These are phyloP conservation scores for Luperina testacea DNA, from an alignment of 2,888 invertebrate genomes.

Conservation along the genomic window DNA sequence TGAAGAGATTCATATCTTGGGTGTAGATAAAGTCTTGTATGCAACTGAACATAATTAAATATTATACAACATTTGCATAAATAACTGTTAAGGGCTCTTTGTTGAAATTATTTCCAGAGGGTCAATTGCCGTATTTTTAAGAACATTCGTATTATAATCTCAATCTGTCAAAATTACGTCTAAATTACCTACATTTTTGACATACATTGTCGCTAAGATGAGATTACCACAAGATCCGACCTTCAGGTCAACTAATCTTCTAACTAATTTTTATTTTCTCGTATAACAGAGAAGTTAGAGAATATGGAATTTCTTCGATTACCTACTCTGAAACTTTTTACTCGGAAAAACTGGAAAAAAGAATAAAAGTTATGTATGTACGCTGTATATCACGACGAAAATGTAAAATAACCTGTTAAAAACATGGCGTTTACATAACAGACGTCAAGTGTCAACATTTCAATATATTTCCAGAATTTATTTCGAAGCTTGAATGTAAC, in stretches of 20 bases:
- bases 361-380: not conserved
- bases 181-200: not conserved
- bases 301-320: not conserved
- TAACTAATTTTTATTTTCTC: too few relatives aligned
- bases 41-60: too few relatives aligned
- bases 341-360: not conserved
- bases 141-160: not conserved
- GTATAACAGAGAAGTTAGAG: not conserved
- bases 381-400: not conserved
- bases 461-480: constrained; percentile 9
- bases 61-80: too few relatives aligned
- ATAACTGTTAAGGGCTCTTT: not conserved
- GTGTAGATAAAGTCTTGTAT: too few relatives aligned
- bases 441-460: not conserved
- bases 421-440: not conserved
- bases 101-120: not conserved
- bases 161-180: not conserved
- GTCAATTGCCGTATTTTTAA: not conserved
- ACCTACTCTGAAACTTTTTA: not conserved
- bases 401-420: not conserved
- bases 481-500: constrained; percentile 12
- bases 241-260: too few relatives aligned
- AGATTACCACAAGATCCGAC: too few relatives aligned
- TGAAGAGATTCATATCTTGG: too few relatives aligned
- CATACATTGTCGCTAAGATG: not conserved